A percentile compares a stretch with the other conserved stretches of the same genome.
Evolutionary conservation across 2,113 vertebrate species (phyloP).

Genomic region (Hyaena hyaena): DNA sequence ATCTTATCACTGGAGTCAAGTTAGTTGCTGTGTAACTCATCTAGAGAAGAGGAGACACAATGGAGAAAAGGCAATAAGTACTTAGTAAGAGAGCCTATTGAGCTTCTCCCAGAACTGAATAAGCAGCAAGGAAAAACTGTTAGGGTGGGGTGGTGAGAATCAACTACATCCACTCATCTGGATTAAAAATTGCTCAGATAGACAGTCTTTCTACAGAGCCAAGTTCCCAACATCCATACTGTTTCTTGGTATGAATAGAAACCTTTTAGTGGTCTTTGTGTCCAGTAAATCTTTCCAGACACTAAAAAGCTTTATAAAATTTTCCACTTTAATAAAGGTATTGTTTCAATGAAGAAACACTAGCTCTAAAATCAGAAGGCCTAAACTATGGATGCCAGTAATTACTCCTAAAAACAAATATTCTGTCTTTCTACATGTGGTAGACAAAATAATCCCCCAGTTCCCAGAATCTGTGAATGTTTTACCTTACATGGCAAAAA

Average conservation of each 20-base stretch:
- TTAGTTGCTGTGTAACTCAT: constrained; percentile 14
- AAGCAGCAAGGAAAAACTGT: background rate
- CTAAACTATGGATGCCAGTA: background rate
- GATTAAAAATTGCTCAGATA: constrained; percentile 13
- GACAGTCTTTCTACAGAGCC: background rate
- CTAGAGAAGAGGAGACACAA: background rate
- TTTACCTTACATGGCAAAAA: background rate
- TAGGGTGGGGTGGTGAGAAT: background rate
- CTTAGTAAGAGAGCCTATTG: background rate
- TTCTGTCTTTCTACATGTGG: background rate
- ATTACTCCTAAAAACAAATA: background rate
- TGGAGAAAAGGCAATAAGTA: background rate
- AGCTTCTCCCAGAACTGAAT: background rate
- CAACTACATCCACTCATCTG: background rate
- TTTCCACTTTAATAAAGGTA: background rate
- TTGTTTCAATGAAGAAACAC: background rate
- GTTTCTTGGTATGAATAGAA: constrained; percentile 34
- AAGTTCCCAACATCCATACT: background rate
- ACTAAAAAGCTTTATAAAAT: background rate
- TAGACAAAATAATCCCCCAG: background rate
- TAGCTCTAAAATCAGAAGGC: background rate
- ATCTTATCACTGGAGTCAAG: constrained; percentile 10
- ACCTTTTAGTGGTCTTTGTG: background rate
- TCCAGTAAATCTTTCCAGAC: constrained; percentile 48
- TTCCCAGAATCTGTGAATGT: background rate